phyloP scores from a whole-genome alignment of 35 echinoderm and acorn worm species.

The Lytechinus variegatus region DNA sequence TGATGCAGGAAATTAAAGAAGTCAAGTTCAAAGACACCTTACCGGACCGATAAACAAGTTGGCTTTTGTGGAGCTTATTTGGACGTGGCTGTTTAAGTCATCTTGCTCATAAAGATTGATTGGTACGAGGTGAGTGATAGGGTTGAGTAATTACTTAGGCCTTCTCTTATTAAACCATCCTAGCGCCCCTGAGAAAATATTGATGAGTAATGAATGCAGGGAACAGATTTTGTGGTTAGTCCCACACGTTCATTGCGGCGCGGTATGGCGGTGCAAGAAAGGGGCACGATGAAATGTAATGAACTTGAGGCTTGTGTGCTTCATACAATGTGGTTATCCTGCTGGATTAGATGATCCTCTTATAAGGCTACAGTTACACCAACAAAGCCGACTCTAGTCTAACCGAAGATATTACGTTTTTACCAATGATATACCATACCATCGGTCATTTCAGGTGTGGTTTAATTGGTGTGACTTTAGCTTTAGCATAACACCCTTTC shows the following conservation, averaged over 20 bases:
- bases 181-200: neutral
- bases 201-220: neutral
- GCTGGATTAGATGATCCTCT: neutral
- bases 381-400: too few species aligned
- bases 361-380: too few species aligned
- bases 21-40: neutral
- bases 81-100: slow-evolving; percentile 9
- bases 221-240: slow-evolving; percentile 18
- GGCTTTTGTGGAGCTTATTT: neutral
- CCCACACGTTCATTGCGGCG: neutral
- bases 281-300: neutral
- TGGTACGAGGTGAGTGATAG: neutral
- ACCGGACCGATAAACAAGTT: neutral
- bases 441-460: too few species aligned
- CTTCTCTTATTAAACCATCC: neutral
- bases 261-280: neutral
- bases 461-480: neutral
- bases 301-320: neutral
- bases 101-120: neutral
- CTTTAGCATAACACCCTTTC: neutral
- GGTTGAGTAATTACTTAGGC: slow-evolving; percentile 11
- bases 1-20: neutral
- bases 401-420: too few species aligned
- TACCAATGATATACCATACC: too few species aligned
- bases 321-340: neutral